These are phyloP conservation scores for Mallotus villosus DNA, from an alignment of 2,797 vertebrate species.

Conservation along the genomic window DNA sequence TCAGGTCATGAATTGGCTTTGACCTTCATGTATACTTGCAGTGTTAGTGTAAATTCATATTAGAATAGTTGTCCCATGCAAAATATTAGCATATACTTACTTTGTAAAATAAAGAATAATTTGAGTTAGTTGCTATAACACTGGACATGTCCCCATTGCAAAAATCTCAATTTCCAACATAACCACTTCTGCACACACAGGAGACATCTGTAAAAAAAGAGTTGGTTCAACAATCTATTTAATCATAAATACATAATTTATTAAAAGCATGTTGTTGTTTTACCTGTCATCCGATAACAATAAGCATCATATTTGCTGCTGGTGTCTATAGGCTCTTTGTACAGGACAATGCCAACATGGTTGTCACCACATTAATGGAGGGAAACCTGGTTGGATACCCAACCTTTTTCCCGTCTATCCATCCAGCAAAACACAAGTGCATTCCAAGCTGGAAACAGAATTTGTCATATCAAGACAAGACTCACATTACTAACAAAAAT, in stretches of 20 bases:
- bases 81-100: conserved; percentile 65
- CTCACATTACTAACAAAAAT: not conserved
- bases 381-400: conserved; percentile 88
- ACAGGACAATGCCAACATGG: conserved; percentile 84
- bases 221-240: not conserved
- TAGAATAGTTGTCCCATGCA: too few relatives aligned
- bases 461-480: not conserved
- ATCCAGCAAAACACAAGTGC: conserved; percentile 90
- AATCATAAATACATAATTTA: not conserved
- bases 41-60: not conserved
- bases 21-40: not conserved
- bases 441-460: conserved; percentile 81
- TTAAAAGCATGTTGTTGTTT: not conserved
- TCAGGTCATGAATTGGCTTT: too few relatives aligned
- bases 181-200: conserved; percentile 81
- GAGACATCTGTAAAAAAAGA: conserved; percentile 76
- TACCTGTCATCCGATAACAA: conserved; percentile 88
- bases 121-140: conserved; percentile 78
- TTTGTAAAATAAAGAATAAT: conserved; percentile 88
- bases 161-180: conserved; percentile 82
- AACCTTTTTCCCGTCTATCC: conserved; percentile 83
- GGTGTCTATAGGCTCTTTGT: conserved; percentile 76
- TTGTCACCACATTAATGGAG: conserved; percentile 80
- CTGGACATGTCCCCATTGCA: conserved; percentile 87
- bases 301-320: conserved; percentile 86